phyloP scores from a whole-genome alignment of 2,113 vertebrate genomes.

The Neolamprologus devosi region DNA sequence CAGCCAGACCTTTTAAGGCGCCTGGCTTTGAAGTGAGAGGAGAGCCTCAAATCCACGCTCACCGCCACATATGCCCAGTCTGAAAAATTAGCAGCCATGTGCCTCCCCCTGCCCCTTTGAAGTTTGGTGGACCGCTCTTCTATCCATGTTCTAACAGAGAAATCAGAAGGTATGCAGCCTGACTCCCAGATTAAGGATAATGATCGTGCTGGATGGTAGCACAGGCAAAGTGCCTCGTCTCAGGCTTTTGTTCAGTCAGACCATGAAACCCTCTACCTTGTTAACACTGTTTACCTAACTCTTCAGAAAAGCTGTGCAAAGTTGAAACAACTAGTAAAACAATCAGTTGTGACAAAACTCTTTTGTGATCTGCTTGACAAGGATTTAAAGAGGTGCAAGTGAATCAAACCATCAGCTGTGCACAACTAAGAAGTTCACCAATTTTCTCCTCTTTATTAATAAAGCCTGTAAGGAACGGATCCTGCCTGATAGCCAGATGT shows the following conservation, averaged over 20 bases:
- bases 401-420: background rate
- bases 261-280: constrained; percentile 45
- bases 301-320: constrained; percentile 49
- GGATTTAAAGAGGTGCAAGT: constrained; percentile 1
- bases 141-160: constrained; percentile 66
- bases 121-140: constrained; percentile 53
- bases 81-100: constrained; percentile 75
- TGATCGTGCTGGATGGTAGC: constrained; percentile 63
- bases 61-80: constrained; percentile 74
- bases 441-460: background rate
- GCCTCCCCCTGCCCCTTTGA: constrained; percentile 76
- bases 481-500: background rate
- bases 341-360: constrained; percentile 44
- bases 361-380: constrained; percentile 43
- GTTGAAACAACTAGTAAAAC: constrained; percentile 51
- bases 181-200: constrained; percentile 70
- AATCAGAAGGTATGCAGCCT: constrained; percentile 79
- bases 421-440: background rate
- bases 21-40: constrained; percentile 79
- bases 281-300: constrained; percentile 65
- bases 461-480: background rate
- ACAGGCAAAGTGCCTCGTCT: constrained; percentile 14
- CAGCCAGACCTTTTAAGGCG: constrained; percentile 76
- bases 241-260: constrained; percentile 50
- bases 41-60: constrained; percentile 78